A percentile compares a stretch with the other conserved stretches of the same genome.
These are phyloP conservation scores for Sminthopsis crassicaudata DNA, from an alignment of 2,113 vertebrate species.

Conservation along the genomic window DNA sequence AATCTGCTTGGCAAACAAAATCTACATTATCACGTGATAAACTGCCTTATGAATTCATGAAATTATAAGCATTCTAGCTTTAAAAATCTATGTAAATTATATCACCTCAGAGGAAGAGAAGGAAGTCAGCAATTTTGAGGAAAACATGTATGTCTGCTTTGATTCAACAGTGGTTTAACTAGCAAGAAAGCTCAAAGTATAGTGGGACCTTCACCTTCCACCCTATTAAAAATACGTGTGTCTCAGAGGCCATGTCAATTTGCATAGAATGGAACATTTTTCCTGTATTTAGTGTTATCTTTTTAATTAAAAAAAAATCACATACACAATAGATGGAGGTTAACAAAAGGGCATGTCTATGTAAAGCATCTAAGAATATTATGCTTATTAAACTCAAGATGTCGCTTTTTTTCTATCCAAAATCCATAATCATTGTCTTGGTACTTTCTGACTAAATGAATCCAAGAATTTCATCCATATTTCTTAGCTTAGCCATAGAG, in stretches of 20 bases:
- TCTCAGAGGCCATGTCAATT: neutral
- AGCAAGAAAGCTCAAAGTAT: slow-evolving; percentile 32
- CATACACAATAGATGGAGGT: neutral
- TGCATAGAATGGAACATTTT: neutral
- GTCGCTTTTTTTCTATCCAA: neutral
- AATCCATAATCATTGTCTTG: neutral
- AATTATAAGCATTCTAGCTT: slow-evolving; percentile 30
- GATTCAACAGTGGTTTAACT: slow-evolving; percentile 32
- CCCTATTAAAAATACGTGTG: neutral
- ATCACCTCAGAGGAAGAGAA: neutral
- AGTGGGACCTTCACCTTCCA: neutral
- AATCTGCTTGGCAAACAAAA: slow-evolving; percentile 64
- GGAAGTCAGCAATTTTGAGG: neutral
- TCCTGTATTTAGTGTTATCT: neutral
- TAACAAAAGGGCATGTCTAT: neutral
- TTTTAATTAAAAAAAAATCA: neutral
- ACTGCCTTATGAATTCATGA: slow-evolving; percentile 53
- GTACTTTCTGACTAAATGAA: neutral
- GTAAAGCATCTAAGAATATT: neutral
- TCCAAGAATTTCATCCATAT: neutral
- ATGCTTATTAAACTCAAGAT: neutral
- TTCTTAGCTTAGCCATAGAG: neutral
- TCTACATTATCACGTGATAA: slow-evolving; percentile 54
- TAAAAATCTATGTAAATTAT: slow-evolving; percentile 24
- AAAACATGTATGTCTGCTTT: slow-evolving; percentile 22